These are phyloP conservation scores for Enoplosus armatus DNA, from an alignment of 2,797 vertebrate genomes.

Conservation along the genomic window DNA sequence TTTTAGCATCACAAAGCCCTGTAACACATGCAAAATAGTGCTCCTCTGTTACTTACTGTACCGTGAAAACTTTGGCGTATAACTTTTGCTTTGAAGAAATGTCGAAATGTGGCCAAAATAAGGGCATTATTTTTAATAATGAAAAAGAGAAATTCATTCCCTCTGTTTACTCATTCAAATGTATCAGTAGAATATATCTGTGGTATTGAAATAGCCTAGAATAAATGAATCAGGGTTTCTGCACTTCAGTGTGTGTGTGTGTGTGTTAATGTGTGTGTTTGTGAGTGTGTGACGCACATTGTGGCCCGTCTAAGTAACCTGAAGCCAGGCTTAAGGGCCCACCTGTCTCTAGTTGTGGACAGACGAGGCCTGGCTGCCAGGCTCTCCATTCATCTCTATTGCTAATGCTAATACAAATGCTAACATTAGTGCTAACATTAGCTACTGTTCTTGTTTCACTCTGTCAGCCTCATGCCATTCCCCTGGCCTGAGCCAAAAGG, in stretches of 20 bases:
- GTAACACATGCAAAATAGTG: conserved; percentile 65
- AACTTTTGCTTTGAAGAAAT: conserved; percentile 19
- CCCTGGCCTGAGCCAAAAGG: conserved; percentile 61
- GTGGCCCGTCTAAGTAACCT: conserved; percentile 73
- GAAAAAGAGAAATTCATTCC: not conserved
- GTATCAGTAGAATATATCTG: conserved; percentile 5
- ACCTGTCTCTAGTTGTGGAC: conserved; percentile 84
- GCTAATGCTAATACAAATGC: conserved; percentile 81
- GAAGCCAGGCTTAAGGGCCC: conserved; percentile 79
- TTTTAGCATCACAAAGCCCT: conserved; percentile 81
- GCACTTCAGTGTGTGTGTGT: conserved; percentile 35
- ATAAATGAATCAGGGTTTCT: conserved; percentile 36
- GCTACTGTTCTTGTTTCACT: conserved; percentile 83
- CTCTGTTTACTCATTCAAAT: not conserved
- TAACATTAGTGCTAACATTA: conserved; percentile 83
- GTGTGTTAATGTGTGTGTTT: conserved; percentile 60
- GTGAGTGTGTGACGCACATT: conserved; percentile 73
- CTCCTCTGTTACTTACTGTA: conserved; percentile 26
- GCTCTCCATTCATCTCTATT: conserved; percentile 72
- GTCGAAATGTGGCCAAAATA: conserved; percentile 13
- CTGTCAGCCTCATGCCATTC: conserved; percentile 75
- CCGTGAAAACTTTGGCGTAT: conserved; percentile 27
- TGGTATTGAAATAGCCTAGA: conserved; percentile 23
- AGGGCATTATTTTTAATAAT: not conserved
- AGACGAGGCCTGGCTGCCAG: conserved; percentile 79